Conservation (phyloP, 2,888 invertebrate species). For the Sipha maydis region DNA sequence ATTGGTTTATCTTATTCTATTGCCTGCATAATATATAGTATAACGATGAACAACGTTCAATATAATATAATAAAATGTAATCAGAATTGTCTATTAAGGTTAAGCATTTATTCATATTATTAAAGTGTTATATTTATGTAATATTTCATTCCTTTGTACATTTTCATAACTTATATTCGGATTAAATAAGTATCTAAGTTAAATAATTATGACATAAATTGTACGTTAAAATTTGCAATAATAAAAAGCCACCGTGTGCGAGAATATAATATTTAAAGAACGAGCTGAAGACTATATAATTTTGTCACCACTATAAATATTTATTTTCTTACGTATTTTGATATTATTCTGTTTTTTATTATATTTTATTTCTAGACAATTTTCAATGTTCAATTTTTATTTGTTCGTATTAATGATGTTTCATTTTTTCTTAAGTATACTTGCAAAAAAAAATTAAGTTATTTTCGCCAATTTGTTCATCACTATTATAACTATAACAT, state of each 20-base stretch:
- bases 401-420: too few species aligned
- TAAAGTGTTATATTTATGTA: neutral
- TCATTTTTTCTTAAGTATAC: too few species aligned
- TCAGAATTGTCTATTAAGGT: slow-evolving; percentile 4
- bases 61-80: neutral
- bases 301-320: too few species aligned
- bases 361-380: too few species aligned
- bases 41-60: slow-evolving; percentile 25
- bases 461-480: neutral
- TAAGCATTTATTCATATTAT: neutral
- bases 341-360: neutral
- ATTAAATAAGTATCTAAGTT: neutral
- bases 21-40: neutral
- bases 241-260: neutral
- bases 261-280: too few species aligned
- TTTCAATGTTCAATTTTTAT: too few species aligned
- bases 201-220: slow-evolving; percentile 15
- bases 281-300: too few species aligned
- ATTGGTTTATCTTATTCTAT: slow-evolving; percentile 7
- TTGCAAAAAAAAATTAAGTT: neutral
- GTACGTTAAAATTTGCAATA: neutral
- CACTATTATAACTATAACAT: too few species aligned
- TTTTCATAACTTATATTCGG: neutral
- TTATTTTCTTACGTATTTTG: neutral
- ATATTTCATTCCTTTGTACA: neutral